Base-by-base conservation (phyloP, 2,888 invertebrate genomes). In the Acanthosoma haemorrhoidale region DNA sequence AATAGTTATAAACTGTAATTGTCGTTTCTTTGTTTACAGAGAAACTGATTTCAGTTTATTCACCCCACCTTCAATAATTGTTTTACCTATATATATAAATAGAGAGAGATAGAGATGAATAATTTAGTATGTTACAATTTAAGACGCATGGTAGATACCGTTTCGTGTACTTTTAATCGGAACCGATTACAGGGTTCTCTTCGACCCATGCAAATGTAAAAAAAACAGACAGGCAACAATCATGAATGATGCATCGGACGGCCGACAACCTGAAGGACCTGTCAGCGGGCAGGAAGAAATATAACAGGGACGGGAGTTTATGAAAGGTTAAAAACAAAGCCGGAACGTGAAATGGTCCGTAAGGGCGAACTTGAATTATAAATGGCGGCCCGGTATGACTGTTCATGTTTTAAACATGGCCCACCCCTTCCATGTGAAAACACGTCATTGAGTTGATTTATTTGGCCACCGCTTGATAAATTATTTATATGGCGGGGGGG, bases 351-450 rank as follows among this genome's bases (percentile, higher is more conserved):
- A 63, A 63, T 63, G 63, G 63, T 25, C 63, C 63, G 63, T 63
- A n/a, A 63, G 63, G 57, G n/a, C 13, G 21, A 41, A 38, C 39
- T 25, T 63, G 63, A 63, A 63, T 63, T 63, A 63, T 63, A 63
- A 63, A 63, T 63, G 63, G 38, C 39, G 3, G 31, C 4, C 63
- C 38, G 63, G n/a, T 63, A 63, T 63, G 38, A 63, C 25, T 41
- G 29, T 63, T 63, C 63, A 63, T 63, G 38, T 63, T 63, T 63
- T 63, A 63, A 63, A 63, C 63, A 63, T 63, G 63, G 63, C 63
- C 25, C 8, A 18, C 57, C 39, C 39, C 25, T 32, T 59, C 63
- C 39, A 63, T 63, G 63, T 63, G 63, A 63, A 63, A 63, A 63
- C 63, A 63, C 63, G 63, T 63, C 63, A 63, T 39, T 41, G n/a